Conservation (phyloP, 1,140 invertebrate genomes). For the Penaeus japonicus region DNA sequence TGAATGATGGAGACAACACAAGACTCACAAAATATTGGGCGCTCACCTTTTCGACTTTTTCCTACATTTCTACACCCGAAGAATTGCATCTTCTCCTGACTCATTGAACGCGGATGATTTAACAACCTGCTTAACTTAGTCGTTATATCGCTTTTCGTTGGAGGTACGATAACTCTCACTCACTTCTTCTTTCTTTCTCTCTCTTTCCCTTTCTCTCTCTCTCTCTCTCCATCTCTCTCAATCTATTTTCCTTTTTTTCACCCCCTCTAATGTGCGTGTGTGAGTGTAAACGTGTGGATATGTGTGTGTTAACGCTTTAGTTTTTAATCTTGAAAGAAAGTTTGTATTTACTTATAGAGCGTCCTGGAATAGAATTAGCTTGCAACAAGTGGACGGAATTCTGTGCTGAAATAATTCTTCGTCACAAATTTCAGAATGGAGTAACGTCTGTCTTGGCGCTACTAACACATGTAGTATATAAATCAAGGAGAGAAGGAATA, state of each 20-base stretch:
- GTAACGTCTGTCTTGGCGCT: no score
- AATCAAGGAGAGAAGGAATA: no score
- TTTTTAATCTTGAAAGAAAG: no score
- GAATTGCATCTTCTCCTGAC: constrained; percentile 52
- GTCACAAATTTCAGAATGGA: no score
- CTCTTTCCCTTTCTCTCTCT: not conserved
- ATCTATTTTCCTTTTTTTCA: constrained; percentile 17
- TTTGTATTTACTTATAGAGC: no score
- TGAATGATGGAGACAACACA: constrained; percentile 57
- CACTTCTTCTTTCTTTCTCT: not conserved
- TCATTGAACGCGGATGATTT: constrained; percentile 52
- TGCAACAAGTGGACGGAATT: no score
- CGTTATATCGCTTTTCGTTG: constrained; percentile 3
- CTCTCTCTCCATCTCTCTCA: not conserved
- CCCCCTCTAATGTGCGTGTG: not conserved
- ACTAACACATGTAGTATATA: no score
- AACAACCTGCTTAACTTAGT: constrained; percentile 22
- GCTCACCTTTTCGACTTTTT: constrained; percentile 56
- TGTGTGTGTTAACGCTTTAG: no score
- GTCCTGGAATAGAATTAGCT: no score
- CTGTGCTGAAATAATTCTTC: no score
- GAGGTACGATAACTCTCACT: constrained; percentile 43
- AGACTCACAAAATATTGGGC: constrained; percentile 56
- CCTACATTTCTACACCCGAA: constrained; percentile 54
- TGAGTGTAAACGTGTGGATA: no score